Conservation (phyloP, 2,888 invertebrate genomes). For the Agonopterix alstromeriana region DNA sequence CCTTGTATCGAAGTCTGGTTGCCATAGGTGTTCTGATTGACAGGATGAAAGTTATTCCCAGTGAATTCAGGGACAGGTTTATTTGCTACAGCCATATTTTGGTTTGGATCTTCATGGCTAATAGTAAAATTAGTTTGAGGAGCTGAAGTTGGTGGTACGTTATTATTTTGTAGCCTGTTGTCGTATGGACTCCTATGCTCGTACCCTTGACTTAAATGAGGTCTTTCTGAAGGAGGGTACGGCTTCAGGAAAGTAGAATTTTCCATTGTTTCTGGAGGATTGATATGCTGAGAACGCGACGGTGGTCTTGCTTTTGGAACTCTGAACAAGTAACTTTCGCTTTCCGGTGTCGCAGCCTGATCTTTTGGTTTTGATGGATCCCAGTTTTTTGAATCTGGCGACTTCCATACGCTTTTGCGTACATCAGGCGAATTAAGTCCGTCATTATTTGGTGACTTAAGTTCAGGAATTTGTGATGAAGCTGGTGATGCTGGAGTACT, state of each 20-base stretch:
- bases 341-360: conserved; percentile 35
- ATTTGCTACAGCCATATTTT: conserved; percentile 35
- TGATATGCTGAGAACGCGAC: conserved; percentile 73
- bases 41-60: conserved; percentile 58
- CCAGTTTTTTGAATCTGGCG: conserved; percentile 66
- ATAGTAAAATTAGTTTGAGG: conserved; percentile 61
- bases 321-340: conserved; percentile 77
- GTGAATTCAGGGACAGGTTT: conserved; percentile 53
- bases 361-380: conserved; percentile 61
- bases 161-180: conserved; percentile 35
- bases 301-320: conserved; percentile 81
- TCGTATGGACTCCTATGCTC: conserved; percentile 67
- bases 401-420: conserved; percentile 65
- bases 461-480: conserved; percentile 49
- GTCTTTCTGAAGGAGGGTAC: conserved; percentile 75
- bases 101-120: conserved; percentile 53
- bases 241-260: conserved; percentile 79
- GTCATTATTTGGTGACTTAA: conserved; percentile 59
- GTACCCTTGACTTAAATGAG: conserved; percentile 54
- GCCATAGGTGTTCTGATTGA: conserved; percentile 55
- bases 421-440: conserved; percentile 37
- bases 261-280: conserved; percentile 62
- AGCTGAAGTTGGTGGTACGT: conserved; percentile 37
- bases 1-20: conserved; percentile 61
- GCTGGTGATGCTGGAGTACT: conserved; percentile 58